phyloP scores from a whole-genome alignment of 2,797 vertebrate genomes.

The Hemibagrus guttatus region DNA sequence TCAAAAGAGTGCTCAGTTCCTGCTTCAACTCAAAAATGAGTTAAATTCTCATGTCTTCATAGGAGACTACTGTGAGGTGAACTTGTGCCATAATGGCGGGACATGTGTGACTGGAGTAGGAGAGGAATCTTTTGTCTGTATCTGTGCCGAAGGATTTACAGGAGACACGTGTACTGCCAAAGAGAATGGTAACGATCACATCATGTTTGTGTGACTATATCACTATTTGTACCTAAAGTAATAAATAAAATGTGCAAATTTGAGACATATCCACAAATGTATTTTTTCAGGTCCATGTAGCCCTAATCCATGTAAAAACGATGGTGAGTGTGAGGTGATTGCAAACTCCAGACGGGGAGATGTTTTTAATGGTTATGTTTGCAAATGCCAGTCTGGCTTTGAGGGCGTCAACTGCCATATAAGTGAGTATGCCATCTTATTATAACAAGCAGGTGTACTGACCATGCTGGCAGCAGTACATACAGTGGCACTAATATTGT shows the following conservation, averaged over 20 bases:
- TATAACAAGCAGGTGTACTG: not conserved
- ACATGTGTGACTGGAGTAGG: conserved; percentile 84
- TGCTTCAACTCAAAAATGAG: conserved; percentile 36
- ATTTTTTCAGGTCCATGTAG: conserved; percentile 81
- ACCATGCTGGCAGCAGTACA: not conserved
- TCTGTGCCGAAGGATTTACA: conserved; percentile 85
- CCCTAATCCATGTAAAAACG: conserved; percentile 88
- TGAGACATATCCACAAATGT: not conserved
- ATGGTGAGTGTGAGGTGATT: conserved; percentile 78
- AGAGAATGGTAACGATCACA: conserved; percentile 77
- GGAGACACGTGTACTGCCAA: conserved; percentile 88
- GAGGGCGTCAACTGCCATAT: conserved; percentile 88
- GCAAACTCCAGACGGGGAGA: conserved; percentile 81
- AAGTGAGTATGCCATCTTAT: conserved; percentile 77
- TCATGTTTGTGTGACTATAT: not conserved
- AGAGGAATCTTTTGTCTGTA: conserved; percentile 83
- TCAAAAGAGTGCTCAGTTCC: conserved; percentile 46
- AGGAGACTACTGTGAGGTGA: conserved; percentile 89
- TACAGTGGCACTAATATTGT: not conserved
- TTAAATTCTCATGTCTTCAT: conserved; percentile 41
- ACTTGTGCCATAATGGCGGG: conserved; percentile 87
- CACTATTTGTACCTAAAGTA: not conserved
- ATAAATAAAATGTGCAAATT: not conserved
- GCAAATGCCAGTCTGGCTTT: conserved; percentile 84
- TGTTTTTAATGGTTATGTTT: conserved; percentile 85